phyloP scores from a whole-genome alignment of 2,113 vertebrate genomes.

The Anarhynchus alexandrinus region DNA sequence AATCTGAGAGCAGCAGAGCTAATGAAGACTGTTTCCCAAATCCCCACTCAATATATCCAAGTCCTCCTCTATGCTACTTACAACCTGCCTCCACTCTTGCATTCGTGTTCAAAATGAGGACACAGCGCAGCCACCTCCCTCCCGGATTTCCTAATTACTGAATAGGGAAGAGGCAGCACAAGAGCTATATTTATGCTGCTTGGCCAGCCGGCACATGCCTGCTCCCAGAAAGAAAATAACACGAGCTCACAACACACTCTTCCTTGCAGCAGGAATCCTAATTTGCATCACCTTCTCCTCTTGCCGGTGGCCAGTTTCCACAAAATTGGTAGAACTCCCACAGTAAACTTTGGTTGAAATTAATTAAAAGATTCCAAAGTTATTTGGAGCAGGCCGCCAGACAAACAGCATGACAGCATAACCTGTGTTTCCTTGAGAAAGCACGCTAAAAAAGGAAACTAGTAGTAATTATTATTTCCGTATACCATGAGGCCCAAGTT shows the following conservation, averaged over 20 bases:
- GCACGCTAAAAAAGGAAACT: slow-evolving; percentile 20
- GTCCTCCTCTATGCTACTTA: not conserved
- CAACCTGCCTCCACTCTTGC: not conserved
- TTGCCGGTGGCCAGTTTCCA: not conserved
- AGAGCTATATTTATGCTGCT: slow-evolving; percentile 5
- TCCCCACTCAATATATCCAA: slow-evolving; percentile 60
- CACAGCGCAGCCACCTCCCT: not conserved
- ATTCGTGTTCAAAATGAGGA: slow-evolving; percentile 45
- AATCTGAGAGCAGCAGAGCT: slow-evolving; percentile 48
- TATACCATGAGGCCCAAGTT: not conserved
- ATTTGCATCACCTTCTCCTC: slow-evolving; percentile 7
- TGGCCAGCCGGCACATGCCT: not conserved
- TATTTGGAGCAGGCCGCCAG: not conserved
- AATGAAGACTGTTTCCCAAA: slow-evolving; percentile 60
- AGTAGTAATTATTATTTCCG: not conserved
- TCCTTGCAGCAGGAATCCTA: not conserved
- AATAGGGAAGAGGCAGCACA: not conserved
- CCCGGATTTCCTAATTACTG: slow-evolving; percentile 29
- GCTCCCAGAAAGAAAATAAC: not conserved
- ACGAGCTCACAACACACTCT: not conserved
- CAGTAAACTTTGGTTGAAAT: slow-evolving; percentile 30
- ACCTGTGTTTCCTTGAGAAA: not conserved
- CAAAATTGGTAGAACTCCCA: not conserved
- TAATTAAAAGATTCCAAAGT: slow-evolving; percentile 24
- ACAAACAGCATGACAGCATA: not conserved